Evolutionary conservation across 2,797 vertebrate species (phyloP), one percentile per base, ranked within the genome.

Genomic region (Sebastes hubbsi): DNA sequence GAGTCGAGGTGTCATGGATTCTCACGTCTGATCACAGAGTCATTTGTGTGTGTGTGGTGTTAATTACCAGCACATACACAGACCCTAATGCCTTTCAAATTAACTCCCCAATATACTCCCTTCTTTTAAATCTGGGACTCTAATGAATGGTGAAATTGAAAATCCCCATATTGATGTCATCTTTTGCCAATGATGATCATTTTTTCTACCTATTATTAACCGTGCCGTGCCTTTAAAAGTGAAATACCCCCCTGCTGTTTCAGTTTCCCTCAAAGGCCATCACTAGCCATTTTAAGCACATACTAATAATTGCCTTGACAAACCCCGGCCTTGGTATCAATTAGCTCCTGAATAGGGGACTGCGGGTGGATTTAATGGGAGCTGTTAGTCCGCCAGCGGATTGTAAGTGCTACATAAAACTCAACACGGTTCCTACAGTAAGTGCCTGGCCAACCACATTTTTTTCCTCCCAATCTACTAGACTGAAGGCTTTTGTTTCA

Each of bases 291-390:
- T 98, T 97, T 96, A 95, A 97, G 95, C 96, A 95, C 97, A 97
- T 97, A 95, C 97, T 97, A 97, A 97, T 97, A 98, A 98, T 97
- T 97, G 96, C 96, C 96, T 97, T 97, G 96, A 98, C 97, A 97
- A 97, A 97, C 96, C 96, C 95, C 94, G 96, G 96, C 96, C 84
- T 97, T 96, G 94, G 96, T 97, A 97, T 97, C 97, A 98, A 98
- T 98, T 98, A 98, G 96, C 96, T 96, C 97, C 96, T 97, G 96
- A 97, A 97, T 96, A 95, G 96, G 97, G 96, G 75, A 54, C 80
- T 68, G 96, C 91, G 84, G 93, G 96, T 96, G 79, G 87, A 97
- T 96, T 97, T 97, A 97, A 97, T 97, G 96, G 96, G 94, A 95
- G 95, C 96, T 96, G 95, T 96, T 97, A 97, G 96, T 95, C 95